Conservation (phyloP, 1,140 invertebrate species). For the Cotesia vestalis region DNA sequence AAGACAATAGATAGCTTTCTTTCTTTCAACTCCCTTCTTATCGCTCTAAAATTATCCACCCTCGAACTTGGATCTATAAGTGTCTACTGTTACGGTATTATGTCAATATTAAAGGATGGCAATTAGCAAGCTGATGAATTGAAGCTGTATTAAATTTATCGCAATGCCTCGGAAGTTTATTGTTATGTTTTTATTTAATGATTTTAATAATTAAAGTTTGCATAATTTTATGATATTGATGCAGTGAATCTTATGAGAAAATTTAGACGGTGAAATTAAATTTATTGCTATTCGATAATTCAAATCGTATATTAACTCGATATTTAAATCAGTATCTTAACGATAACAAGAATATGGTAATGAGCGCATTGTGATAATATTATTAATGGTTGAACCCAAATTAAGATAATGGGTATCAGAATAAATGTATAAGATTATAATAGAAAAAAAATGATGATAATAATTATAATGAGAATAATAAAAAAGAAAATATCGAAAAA, state of each 20-base stretch:
- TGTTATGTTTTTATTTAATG: neutral
- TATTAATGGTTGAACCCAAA: too few relatives aligned
- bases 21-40: constrained; percentile 3
- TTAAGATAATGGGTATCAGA: too few relatives aligned
- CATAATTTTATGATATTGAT: neutral
- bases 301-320: too few relatives aligned
- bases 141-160: neutral
- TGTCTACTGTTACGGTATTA: too few relatives aligned
- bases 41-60: constrained; percentile 1
- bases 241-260: neutral
- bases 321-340: too few relatives aligned
- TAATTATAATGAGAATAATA: too few relatives aligned
- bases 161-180: neutral
- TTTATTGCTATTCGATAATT: too few relatives aligned
- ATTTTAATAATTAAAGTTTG: neutral
- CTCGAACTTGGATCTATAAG: neutral
- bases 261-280: neutral
- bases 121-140: constrained; percentile 15
- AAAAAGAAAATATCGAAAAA: too few relatives aligned
- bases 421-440: too few relatives aligned
- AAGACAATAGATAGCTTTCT: neutral
- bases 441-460: too few relatives aligned
- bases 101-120: neutral
- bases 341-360: too few relatives aligned
- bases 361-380: too few relatives aligned